Base-by-base conservation (phyloP, 2,113 vertebrate genomes). In the Chroicocephalus ridibundus region DNA sequence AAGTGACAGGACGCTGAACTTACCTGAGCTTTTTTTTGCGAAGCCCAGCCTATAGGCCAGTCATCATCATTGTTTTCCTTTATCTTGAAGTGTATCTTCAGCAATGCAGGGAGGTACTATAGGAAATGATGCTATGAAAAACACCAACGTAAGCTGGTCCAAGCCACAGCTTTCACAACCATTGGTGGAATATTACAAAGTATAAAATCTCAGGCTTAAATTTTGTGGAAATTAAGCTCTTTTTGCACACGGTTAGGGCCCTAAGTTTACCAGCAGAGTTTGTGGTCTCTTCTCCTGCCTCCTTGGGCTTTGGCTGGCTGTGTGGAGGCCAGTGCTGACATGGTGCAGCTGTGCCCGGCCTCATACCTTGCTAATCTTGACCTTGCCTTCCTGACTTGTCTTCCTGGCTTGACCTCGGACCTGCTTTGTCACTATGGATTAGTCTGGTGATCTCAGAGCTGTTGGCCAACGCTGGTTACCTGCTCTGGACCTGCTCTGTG, bases 341-440 rank as follows among this genome's bases (percentile, higher is more conserved):
- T 3, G 6, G 25, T 26, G 13, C 2, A 2, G 82, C 46, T 1
- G 1, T 13, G 26, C 34, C 40, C 7, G 11, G 44, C 38, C 49
- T 91, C 6, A 4, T 31, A 25, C 36, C 12, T 71, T 31, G 12
- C 44, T 72, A 58, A 40, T 61, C 49, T n/a, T 20, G 13, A 25
- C 11, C 15, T 12, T 40, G 51, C 18, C 65, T 81, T 88, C 18
- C 32, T 72, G 44, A n/a, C 54, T 34, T 54, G 58, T 13, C 46
- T 84, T 87, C 38, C 31, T 4, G 11, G 65, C 18, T 77, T 66
- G 47, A 32, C 20, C 42, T 75, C 38, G 13, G 13, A 44, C 17
- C 5, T 60, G 8, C 15, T 20, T 64, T 4, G 1, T 46, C 38
- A 21, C 47, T 47, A 55, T 1, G 3, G 42, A 55, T 64, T 42